These are phyloP conservation scores for Limonius californicus DNA, from an alignment of 1,140 invertebrate species.

Conservation along the genomic window DNA sequence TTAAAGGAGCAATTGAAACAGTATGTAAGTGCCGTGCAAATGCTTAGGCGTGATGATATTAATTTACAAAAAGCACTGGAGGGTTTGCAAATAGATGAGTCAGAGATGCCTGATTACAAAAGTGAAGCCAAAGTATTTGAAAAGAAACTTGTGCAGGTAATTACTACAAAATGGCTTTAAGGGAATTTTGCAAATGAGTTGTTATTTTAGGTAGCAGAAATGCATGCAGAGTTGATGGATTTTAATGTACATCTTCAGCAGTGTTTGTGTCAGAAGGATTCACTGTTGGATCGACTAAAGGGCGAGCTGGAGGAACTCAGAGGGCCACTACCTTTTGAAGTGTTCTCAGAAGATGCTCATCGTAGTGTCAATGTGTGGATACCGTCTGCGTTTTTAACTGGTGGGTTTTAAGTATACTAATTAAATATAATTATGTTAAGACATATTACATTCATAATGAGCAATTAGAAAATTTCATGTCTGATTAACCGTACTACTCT, in stretches of 20 bases:
- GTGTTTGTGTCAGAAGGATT: slow-evolving; percentile 57
- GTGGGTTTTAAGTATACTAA: slow-evolving; percentile 43
- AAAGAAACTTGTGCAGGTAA: slow-evolving; percentile 81
- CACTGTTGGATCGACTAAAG: slow-evolving; percentile 58
- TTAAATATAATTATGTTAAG: neutral
- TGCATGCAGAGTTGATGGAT: slow-evolving; percentile 94
- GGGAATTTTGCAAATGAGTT: slow-evolving; percentile 11
- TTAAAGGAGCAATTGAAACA: slow-evolving; percentile 85
- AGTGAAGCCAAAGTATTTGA: slow-evolving; percentile 81
- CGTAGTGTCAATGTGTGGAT: slow-evolving; percentile 79
- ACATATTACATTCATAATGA: neutral
- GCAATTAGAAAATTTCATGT: neutral
- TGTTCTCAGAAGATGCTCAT: slow-evolving; percentile 42
- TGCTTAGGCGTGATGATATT: slow-evolving; percentile 64
- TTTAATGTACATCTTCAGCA: slow-evolving; percentile 70
- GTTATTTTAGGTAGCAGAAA: slow-evolving; percentile 77
- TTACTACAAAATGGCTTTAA: slow-evolving; percentile 17
- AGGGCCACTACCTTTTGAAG: slow-evolving; percentile 58
- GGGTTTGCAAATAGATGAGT: slow-evolving; percentile 40
- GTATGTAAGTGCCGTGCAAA: slow-evolving; percentile 86
- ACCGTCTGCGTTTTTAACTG: slow-evolving; percentile 84
- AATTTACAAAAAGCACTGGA: slow-evolving; percentile 41
- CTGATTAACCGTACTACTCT: neutral
- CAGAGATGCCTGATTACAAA: slow-evolving; percentile 52
- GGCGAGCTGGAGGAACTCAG: slow-evolving; percentile 67